Evolutionary conservation across 37 sponge, comb jelly and placozoan genomes (phyloP), one percentile per base, ranked within the genome.

Genomic region (Tethya wilhelma): DNA sequence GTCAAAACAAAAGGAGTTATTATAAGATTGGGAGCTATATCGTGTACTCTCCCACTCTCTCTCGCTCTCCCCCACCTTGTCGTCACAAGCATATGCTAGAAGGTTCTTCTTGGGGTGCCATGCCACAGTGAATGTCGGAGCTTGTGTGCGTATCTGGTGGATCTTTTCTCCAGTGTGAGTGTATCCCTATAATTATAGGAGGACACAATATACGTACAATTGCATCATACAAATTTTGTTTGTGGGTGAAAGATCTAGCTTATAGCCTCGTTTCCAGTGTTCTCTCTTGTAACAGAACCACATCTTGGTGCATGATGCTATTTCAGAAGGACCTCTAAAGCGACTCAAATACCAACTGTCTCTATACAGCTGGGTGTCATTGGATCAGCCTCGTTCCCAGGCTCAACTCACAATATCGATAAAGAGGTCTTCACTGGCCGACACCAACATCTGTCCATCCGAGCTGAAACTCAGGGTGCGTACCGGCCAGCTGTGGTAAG

Each of bases 321-420:
- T 9, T 19, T 19, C 14, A 19, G 14, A 19, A 49, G 53, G 53
- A 14, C 9, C 14, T 9, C 14, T 9, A 49, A 49, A 9, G 9
- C 53, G 14, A 49, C 53, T 49, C 53, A 49, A n/a, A n/a, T n/a
- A n/a, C n/a, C n/a, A n/a, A n/a, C n/a, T n/a, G n/a, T n/a, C n/a
- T n/a, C n/a, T n/a, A n/a, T n/a, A n/a, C n/a, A n/a, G n/a, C n/a
- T n/a, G n/a, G n/a, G n/a, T n/a, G n/a, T n/a, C n/a, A n/a, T n/a
- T n/a, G n/a, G n/a, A n/a, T n/a, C n/a, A n/a, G n/a, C n/a, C n/a
- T n/a, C n/a, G n/a, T n/a, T n/a, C n/a, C n/a, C n/a, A n/a, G n/a
- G n/a, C n/a, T n/a, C n/a, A n/a, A 64, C 90, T 89, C 69, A 95
- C 99, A 45, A 98, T 94, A 65, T 98, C 99, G 59, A 98, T 93